phyloP scores from a whole-genome alignment of 2,797 vertebrate species.

The Cheracebus regulus region DNA sequence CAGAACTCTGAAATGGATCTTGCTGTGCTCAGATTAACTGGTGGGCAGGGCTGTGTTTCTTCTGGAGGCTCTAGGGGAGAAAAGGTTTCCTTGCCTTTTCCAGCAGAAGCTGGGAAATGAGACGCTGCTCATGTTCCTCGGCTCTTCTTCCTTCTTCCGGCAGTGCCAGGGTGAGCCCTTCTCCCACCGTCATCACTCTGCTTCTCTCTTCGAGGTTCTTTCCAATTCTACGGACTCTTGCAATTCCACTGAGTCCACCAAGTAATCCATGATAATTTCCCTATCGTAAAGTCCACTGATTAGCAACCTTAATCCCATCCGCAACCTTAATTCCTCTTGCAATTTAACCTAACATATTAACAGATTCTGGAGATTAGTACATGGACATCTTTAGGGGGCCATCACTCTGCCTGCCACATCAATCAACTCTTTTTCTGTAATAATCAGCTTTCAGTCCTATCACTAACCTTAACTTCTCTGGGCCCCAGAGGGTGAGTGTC shows the following conservation, averaged over 20 bases:
- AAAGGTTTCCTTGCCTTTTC: background rate
- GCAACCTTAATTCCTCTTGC: background rate
- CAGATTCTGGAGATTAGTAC: background rate
- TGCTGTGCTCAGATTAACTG: fast-evolving
- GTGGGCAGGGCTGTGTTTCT: background rate
- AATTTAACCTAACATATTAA: background rate
- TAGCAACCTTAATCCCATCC: background rate
- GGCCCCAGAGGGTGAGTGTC: background rate
- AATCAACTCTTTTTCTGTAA: background rate
- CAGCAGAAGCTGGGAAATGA: too few species aligned
- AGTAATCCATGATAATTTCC: background rate
- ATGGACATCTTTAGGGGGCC: fast-evolving
- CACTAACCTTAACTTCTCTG: background rate
- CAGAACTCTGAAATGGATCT: background rate
- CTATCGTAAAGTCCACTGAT: background rate
- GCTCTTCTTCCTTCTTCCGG: background rate
- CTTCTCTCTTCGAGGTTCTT: background rate
- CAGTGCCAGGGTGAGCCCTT: background rate
- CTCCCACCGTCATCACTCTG: background rate
- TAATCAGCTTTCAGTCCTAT: background rate
- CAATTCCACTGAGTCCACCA: background rate
- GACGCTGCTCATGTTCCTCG: too few species aligned
- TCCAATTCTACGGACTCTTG: background rate
- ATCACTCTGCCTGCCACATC: background rate
- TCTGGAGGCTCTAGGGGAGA: background rate